Base-by-base conservation (phyloP, 1,140 invertebrate species). In the Acyrthosiphon pisum region DNA sequence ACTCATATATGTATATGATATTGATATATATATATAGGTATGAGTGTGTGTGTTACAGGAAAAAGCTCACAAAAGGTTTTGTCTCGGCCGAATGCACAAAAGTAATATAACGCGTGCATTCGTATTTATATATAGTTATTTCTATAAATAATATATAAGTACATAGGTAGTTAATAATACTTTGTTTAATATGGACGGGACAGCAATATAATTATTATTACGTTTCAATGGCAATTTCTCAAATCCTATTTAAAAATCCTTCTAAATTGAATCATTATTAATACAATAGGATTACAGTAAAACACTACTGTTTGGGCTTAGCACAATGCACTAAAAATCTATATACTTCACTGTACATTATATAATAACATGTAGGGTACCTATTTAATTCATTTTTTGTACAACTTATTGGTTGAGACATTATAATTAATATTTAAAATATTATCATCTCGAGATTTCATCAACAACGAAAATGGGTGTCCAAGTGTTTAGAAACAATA, bases 61-160 rank as follows among this genome's bases (percentile, higher is more conserved):
- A 76, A 76, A 76, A 76, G 60, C n/a, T 76, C 60, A 76, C 60
- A 76, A 76, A 76, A 76, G 60, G 30, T n/a, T 23, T 76, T 76
- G 30, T n/a, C 60, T 6, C 60, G 60, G 60, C 4, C 30, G 30
- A 35, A 4, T 18, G n/a, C 60, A n/a, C 60, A 76, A 76, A 76
- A 76, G 60, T n/a, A 76, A 76, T 76, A 76, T n/a, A 11, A 76
- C 60, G 60, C 1, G n/a, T 35, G n/a, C 60, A 14, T 76, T 76
- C 60, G 60, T 76, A n/a, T 76, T 76, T 76, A n/a, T n/a, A 35
- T n/a, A 76, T 35, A 76, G 60, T 76, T 76, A 76, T n/a, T 76
- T n/a, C 60, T n/a, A n/a, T 76, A 76, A n/a, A 76, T 76, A 35
- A 23, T 41, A 41, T 83, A 35, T 41, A 81, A 35, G 11, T 81